Base-by-base conservation (phyloP, 2,797 vertebrate species). In the Tokudaia tokunoshimensis region DNA sequence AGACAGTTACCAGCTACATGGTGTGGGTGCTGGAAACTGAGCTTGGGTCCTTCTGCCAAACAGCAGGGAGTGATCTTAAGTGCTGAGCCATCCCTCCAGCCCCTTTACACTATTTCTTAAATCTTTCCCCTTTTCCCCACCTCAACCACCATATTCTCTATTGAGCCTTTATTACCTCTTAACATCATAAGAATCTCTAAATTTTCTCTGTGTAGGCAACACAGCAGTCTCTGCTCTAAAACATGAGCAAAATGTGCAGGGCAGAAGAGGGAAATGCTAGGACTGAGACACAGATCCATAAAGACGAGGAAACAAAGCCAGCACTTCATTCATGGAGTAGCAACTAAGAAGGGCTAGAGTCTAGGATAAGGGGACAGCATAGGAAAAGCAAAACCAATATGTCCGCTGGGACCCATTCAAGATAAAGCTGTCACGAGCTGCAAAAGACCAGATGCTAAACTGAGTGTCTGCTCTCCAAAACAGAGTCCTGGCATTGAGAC, bases 81-180 rank as follows among this genome's bases (percentile, higher is more conserved):
- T 57, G 70, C 70, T 74, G n/a, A 20, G 24, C 26, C 67, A 74
- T 31, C 47, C 26, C 65, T 87, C 47, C n/a, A 74, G 8, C 14
- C 24, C 14, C 85, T 74, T 31, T 31, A 7, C n/a, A 31, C 24
- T 41, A 12, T 67, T 89, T 96, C 80, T 70, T 89, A 14, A 92
- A 52, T 52, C 12, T 34, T 70, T 9, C 20, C 34, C 31, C n/a
- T 34, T 78, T 52, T 9, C 57, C 29, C 37, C 34, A 72, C 41
- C 82, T 57, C 61, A 67, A 31, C 12, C 20, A 59, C 8, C 2
- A 81, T 9, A 75, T 3, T n/a, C 67, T 86, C 34, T 31, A 78
- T 72, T 17, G 67, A 79, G 52, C n/a, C 29, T 82, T 94, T 52
- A 63, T 81, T 55, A 63, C 47, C 37, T 92, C 88, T 93, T 24